Evolutionary conservation across 2,113 vertebrate genomes (phyloP), one percentile per base, ranked within the genome.

Genomic region (Petrocephalus zakoni): DNA sequence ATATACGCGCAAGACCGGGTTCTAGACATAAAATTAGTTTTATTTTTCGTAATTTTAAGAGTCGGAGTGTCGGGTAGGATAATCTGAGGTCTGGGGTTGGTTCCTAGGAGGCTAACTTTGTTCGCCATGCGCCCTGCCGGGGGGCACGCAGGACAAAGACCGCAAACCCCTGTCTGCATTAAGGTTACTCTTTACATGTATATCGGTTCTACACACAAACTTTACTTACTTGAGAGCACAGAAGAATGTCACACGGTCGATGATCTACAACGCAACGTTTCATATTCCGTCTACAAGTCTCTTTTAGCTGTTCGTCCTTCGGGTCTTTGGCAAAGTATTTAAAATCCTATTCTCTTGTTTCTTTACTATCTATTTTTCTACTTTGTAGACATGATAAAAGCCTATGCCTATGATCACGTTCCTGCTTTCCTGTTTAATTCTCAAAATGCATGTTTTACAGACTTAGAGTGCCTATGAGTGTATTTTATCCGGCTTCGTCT

Each of bases 211-310:
- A 53, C 49, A 83, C 47, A 34, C 49, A 86, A 86, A 78, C 72
- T 8, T 85, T 52, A 89, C 88, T 89, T 89, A 89, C 88, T 86
- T 89, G 56, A 53, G 56, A 8, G 56, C 52, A 56, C 11, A 84
- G 78, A 84, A n/a, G 88, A 68, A 84, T 51, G 10, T 88, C 78
- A 19, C 55, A 51, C 47, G 29, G 11, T 21, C 61, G 52, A 89
- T 52, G 56, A 2, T 83, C 58, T 87, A 53, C n/a, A 68, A 52
- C 51, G 52, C 29, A 51, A 87, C 49, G 53, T 89, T 78, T 87
- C 83, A 29, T 78, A 86, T 87, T 78, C 84, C 88, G 42, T 53
- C 19, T 75, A 47, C 37, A 72, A n/a, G 19, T 72, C 56, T 83
- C 81, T 75, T 89, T 87, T 53, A 25, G 61, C 22, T 56, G 47